Conservation (phyloP, 2,888 invertebrate genomes). For the Onthophagus sagittarius region DNA sequence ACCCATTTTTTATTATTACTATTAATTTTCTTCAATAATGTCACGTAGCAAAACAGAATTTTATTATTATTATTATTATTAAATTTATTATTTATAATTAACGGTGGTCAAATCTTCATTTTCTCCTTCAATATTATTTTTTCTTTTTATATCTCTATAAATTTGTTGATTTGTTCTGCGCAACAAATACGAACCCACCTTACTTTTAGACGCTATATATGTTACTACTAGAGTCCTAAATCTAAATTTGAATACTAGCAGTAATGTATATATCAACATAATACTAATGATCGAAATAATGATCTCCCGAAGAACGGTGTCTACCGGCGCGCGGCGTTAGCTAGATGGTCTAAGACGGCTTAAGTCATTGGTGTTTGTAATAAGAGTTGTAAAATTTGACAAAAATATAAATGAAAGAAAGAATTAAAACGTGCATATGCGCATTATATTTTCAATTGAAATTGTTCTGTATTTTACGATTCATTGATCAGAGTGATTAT, state of each 20-base stretch:
- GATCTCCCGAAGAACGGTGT: constrained; percentile 13
- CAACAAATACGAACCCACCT: no score
- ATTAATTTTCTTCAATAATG: background rate
- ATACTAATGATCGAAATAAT: background rate
- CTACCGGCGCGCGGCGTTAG: background rate
- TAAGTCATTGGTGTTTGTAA: constrained; percentile 18
- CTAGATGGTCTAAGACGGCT: constrained; percentile 17
- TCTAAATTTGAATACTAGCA: background rate
- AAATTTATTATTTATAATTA: background rate
- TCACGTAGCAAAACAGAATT: background rate
- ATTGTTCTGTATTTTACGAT: background rate
- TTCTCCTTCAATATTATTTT: no score
- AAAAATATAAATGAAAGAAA: constrained; percentile 29
- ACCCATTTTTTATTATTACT: background rate
- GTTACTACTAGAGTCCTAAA: no score
- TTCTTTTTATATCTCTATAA: no score
- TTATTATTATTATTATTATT: background rate
- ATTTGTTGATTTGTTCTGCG: no score
- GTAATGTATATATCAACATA: background rate
- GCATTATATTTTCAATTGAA: background rate
- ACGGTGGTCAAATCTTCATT: no score
- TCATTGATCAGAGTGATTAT: constrained; percentile 30
- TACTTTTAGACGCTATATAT: no score
- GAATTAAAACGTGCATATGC: constrained; percentile 16
- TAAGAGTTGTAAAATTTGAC: constrained; percentile 33